Evolutionary conservation across 2,113 vertebrate genomes (phyloP).

Genomic region (Carassius gibelio): DNA sequence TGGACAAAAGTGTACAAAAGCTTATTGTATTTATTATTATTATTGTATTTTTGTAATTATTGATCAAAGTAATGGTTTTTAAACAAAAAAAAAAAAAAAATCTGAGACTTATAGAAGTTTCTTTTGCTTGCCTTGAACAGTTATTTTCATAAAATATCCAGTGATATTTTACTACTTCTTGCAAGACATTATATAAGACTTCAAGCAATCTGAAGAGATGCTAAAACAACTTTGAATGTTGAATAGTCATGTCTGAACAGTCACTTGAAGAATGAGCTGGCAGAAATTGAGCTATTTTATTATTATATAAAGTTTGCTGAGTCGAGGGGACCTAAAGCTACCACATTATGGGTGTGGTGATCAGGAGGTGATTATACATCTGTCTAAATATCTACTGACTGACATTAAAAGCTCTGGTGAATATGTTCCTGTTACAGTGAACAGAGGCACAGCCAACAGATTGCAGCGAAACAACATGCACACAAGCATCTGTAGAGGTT

Average conservation of each 20-base stretch:
- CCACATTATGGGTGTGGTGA: constrained; percentile 15
- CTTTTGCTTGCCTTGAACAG: constrained; percentile 3
- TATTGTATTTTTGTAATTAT: too few species aligned
- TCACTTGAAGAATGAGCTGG: neutral
- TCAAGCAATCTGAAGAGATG: neutral
- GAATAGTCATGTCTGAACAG: neutral
- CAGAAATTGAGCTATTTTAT: neutral
- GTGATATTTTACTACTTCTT: constrained; percentile 4
- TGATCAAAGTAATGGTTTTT: neutral
- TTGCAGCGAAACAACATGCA: neutral
- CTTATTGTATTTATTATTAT: neutral
- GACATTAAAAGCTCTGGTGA: constrained; percentile 35
- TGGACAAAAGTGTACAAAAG: neutral
- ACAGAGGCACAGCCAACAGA: constrained; percentile 2
- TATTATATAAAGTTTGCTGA: constrained; percentile 10
- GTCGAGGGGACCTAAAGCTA: constrained; percentile 2
- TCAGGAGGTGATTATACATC: constrained; percentile 19
- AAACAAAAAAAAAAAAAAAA: neutral
- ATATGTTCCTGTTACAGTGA: constrained; percentile 19
- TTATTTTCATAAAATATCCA: constrained; percentile 26
- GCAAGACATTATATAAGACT: neutral
- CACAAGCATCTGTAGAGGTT: constrained; percentile 5
- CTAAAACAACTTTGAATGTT: neutral
- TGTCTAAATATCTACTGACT: constrained; percentile 28
- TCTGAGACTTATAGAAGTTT: neutral